Evolutionary conservation across 2,888 invertebrate species (phyloP).

Genomic region (Cephalotes varians): DNA sequence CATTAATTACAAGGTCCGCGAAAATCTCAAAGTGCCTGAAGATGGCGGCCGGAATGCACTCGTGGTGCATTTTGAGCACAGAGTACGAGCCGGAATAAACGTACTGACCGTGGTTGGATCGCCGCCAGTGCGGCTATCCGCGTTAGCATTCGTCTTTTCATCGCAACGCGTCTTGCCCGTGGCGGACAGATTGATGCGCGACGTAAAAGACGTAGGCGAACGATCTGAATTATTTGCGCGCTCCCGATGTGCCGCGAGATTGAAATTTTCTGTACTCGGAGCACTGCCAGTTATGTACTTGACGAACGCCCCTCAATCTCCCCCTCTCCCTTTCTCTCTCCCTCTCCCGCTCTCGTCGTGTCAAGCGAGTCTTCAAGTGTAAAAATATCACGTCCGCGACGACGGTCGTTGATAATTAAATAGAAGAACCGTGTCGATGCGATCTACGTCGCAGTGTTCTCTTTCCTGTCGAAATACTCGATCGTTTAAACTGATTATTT

Average conservation of each 20-base stretch:
- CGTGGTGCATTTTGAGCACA: slow-evolving; percentile 46
- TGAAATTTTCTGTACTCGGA: slow-evolving; percentile 69
- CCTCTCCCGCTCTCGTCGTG: slow-evolving; percentile 53
- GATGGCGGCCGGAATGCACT: slow-evolving; percentile 54
- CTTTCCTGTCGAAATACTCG: neutral
- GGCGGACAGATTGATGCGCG: slow-evolving; percentile 79
- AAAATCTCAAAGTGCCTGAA: slow-evolving; percentile 58
- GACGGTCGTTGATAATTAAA: slow-evolving; percentile 4
- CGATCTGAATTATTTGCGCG: slow-evolving; percentile 76
- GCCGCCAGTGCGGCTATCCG: slow-evolving; percentile 79
- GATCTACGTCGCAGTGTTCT: neutral
- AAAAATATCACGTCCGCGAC: slow-evolving; percentile 45
- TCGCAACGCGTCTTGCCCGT: slow-evolving; percentile 77
- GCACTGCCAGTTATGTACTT: slow-evolving; percentile 62
- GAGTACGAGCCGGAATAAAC: slow-evolving; percentile 68
- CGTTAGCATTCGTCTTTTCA: slow-evolving; percentile 81
- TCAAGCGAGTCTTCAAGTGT: slow-evolving; percentile 49
- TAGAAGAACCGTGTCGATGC: neutral
- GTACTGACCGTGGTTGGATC: slow-evolving; percentile 70
- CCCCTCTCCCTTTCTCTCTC: slow-evolving; percentile 40
- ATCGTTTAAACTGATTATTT: neutral
- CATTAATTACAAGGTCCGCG: slow-evolving; percentile 39
- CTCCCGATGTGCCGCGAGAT: slow-evolving; percentile 67
- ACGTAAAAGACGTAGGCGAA: slow-evolving; percentile 77
- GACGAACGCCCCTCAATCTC: slow-evolving; percentile 58